These are phyloP conservation scores for Cochlearius cochlearius DNA, from an alignment of 2,113 vertebrate genomes.

Conservation along the genomic window DNA sequence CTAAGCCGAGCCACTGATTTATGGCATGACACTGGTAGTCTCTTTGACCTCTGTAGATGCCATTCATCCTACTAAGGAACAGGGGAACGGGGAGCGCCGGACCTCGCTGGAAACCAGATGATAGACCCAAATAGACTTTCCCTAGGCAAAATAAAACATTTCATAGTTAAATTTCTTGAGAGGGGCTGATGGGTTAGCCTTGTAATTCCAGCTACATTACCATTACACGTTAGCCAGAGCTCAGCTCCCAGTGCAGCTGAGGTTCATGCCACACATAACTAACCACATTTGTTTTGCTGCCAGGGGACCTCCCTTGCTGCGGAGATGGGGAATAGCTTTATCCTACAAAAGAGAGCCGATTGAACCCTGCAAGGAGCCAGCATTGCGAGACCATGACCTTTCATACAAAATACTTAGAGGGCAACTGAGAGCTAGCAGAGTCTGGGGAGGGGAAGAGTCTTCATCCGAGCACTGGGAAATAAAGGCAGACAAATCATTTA, in stretches of 20 bases:
- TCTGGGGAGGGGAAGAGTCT: background rate
- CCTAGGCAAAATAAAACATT: constrained; percentile 43
- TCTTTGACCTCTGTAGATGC: constrained; percentile 25
- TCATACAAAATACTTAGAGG: background rate
- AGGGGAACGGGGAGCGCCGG: background rate
- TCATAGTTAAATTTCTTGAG: constrained; percentile 46
- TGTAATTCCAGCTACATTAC: constrained; percentile 17
- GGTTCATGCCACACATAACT: constrained; percentile 62
- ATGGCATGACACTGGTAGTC: background rate
- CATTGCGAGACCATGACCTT: constrained; percentile 37
- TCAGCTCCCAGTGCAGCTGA: constrained; percentile 36
- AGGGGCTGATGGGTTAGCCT: constrained; percentile 9
- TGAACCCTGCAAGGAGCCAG: constrained; percentile 42
- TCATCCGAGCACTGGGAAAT: background rate
- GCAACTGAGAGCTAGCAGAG: constrained; percentile 1
- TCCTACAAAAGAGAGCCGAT: background rate
- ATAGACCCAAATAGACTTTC: background rate
- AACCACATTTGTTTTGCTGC: constrained; percentile 61
- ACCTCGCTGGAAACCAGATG: background rate
- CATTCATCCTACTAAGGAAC: background rate
- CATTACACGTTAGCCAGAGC: background rate
- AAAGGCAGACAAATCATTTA: constrained; percentile 14
- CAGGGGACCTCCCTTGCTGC: constrained; percentile 36
- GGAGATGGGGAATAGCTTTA: constrained; percentile 6
- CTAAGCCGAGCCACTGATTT: constrained; percentile 25